phyloP scores from a whole-genome alignment of 2,113 vertebrate genomes.

The Hippolais icterina region DNA sequence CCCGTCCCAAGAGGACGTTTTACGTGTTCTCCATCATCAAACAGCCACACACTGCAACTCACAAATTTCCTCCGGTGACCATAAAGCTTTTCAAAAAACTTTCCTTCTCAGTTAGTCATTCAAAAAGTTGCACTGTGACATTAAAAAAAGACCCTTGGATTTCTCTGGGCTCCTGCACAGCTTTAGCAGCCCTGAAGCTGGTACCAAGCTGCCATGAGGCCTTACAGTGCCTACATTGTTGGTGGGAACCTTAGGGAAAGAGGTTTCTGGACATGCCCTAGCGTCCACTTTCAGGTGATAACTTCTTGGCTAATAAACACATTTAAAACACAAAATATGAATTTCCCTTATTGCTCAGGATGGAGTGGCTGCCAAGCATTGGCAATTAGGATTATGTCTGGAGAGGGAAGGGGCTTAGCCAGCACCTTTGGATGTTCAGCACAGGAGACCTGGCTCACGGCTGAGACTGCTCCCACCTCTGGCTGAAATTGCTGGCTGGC shows the following conservation, averaged over 20 bases:
- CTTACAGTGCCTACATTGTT: constrained; percentile 46
- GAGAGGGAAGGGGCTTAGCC: constrained; percentile 1
- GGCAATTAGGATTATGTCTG: constrained; percentile 34
- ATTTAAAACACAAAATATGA: constrained; percentile 62
- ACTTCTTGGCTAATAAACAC: constrained; percentile 69
- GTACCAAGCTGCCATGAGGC: constrained; percentile 3
- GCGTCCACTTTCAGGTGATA: constrained; percentile 62
- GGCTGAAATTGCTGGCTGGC: not conserved
- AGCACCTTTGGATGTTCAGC: not conserved
- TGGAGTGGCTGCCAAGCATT: not conserved
- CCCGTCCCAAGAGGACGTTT: not conserved
- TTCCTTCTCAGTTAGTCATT: constrained; percentile 1
- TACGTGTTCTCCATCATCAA: constrained; percentile 36
- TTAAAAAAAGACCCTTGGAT: constrained; percentile 12
- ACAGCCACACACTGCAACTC: constrained; percentile 6
- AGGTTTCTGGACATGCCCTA: constrained; percentile 49
- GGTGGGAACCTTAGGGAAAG: constrained; percentile 28
- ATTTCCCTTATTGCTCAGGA: constrained; percentile 58
- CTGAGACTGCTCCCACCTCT: not conserved
- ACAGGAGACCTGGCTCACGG: not conserved
- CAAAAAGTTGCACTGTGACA: constrained; percentile 11
- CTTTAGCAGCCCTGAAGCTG: not conserved
- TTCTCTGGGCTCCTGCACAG: not conserved
- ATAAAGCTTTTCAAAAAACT: constrained; percentile 32
- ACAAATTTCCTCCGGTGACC: not conserved